Percentiles rank a stretch among this genome's conserved stretches.
phyloP scores from a whole-genome alignment of 2,888 invertebrate genomes.

The Tetropium fuscum region DNA sequence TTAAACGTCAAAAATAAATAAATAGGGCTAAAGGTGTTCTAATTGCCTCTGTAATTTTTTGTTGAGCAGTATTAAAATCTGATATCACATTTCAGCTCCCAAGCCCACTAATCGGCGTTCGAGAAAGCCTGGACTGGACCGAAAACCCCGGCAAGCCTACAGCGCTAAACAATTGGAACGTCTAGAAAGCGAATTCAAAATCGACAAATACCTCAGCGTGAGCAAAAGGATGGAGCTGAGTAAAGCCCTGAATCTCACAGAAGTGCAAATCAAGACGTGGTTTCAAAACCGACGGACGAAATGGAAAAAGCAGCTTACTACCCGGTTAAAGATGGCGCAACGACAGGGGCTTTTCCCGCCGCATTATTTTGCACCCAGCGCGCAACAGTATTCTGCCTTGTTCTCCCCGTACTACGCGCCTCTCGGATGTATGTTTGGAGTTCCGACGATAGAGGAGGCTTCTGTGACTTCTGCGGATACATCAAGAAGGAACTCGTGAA shows the following conservation, averaged over 20 bases:
- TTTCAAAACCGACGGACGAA: conserved; percentile 92
- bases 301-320: conserved; percentile 97
- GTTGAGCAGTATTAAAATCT: too few relatives aligned
- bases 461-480: conserved; percentile 28
- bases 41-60: too few relatives aligned
- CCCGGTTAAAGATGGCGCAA: conserved; percentile 89
- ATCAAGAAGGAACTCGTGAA: not conserved
- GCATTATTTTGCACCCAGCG: conserved; percentile 73
- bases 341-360: conserved; percentile 83
- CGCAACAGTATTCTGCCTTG: conserved; percentile 73
- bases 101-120: conserved; percentile 84
- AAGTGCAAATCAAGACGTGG: conserved; percentile 98
- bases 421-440: conserved; percentile 72
- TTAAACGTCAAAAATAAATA: too few relatives aligned
- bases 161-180: conserved; percentile 93
- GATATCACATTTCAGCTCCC: conserved; percentile 72
- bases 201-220: conserved; percentile 96
- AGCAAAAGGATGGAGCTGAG: conserved; percentile 95
- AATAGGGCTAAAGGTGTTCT: not conserved
- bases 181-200: conserved; percentile 93
- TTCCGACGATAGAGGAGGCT: conserved; percentile 66
- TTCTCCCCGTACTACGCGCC: conserved; percentile 74
- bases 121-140: conserved; percentile 88
- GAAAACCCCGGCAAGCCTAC: conserved; percentile 97
- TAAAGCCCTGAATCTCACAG: conserved; percentile 87